phyloP scores from a whole-genome alignment of 2,113 vertebrate genomes.

The Plecotus auritus region DNA sequence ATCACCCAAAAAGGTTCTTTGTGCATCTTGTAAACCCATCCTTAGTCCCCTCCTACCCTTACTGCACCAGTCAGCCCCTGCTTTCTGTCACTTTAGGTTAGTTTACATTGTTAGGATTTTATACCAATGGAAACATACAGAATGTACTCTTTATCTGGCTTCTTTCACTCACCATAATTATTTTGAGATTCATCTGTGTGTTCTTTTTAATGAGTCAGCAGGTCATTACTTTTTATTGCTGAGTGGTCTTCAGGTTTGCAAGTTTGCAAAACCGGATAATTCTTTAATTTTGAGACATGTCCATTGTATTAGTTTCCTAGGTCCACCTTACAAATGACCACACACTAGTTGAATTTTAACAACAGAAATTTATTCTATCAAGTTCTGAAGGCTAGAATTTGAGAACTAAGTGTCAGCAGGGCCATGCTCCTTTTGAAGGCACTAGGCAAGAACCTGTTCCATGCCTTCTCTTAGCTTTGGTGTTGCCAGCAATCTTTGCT shows the following conservation, averaged over 20 bases:
- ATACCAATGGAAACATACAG: background rate
- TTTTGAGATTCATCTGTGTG: background rate
- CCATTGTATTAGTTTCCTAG: background rate
- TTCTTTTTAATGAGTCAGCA: background rate
- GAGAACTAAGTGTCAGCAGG: background rate
- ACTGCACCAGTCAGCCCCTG: background rate
- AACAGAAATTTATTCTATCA: background rate
- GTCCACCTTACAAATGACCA: background rate
- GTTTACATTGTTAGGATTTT: background rate
- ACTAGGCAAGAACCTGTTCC: no score
- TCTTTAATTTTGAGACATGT: background rate
- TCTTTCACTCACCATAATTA: background rate
- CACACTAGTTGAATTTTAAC: background rate
- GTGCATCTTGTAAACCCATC: background rate
- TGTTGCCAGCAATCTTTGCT: background rate
- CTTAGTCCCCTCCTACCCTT: fast-evolving
- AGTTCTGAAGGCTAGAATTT: background rate
- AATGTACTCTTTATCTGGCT: background rate
- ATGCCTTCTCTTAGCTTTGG: background rate
- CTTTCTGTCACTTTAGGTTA: background rate
- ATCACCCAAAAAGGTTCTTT: background rate
- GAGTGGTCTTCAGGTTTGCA: background rate
- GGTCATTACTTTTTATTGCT: background rate
- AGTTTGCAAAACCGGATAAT: background rate
- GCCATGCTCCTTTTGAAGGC: fast-evolving